Base-by-base conservation (phyloP, 2,113 vertebrate species). In the Anhinga anhinga region DNA sequence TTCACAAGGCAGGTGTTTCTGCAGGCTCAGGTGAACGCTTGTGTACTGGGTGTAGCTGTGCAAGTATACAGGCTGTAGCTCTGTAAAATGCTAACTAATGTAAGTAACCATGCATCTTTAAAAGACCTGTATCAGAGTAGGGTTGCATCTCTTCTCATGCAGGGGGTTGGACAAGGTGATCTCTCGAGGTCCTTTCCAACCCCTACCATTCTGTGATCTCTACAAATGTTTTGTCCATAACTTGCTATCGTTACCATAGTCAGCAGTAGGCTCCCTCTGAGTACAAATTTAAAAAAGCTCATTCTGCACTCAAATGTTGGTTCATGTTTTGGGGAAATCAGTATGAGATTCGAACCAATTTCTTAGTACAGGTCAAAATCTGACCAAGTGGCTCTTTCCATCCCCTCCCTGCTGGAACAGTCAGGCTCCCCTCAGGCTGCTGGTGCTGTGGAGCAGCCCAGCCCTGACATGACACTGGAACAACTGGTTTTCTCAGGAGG, bases 21-120 rank as follows among this genome's bases (percentile, higher is more conserved):
- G 82, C 88, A 90, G 94, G 78, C 90, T 79, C 90, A 30, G 76
- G 86, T 95, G 86, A 78, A 85, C 94, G 94, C 86, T 91, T 91
- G 86, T 82, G 91, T 70, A 72, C 22, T 56, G 9, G 25, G 25
- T 32, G 0, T 62, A 25, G 13, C 53, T 27, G 9, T 93, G 38
- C 27, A 42, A 58, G 16, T 16, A 20, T 23, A 22, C 21, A 6
- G 1, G 1, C 47, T 25, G 53, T 50, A 63, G 47, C 65, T 90
- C 38, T 88, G 30, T 52, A 14, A 63, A 69, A 27, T 55, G 26
- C 19, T 42, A 27, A 22, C 69, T 65, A 66, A 15, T 70, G 7
- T 59, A 34, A 71, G 23, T 56, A 85, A 2, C 32, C 7, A 3
- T 7, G 18, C 42, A 13, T 67, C 65, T 42, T 79, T 55, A 44